These are phyloP conservation scores for Dicyrtoma fusca DNA, from an alignment of 2,888 invertebrate genomes.

Conservation along the genomic window DNA sequence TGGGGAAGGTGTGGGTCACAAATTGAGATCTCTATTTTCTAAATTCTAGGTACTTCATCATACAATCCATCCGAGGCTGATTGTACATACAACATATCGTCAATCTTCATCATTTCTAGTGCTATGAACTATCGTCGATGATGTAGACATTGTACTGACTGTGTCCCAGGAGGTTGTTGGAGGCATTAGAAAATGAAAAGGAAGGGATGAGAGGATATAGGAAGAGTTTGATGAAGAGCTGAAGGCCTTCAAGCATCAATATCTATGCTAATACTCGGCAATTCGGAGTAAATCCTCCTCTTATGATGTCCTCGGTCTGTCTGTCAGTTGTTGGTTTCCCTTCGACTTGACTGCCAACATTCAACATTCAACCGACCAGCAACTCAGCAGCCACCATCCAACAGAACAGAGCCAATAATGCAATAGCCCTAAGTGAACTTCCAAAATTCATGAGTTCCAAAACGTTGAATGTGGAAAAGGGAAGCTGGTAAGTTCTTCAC, in stretches of 20 bases:
- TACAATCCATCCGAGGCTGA: no score
- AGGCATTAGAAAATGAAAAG: slow-evolving; percentile 6
- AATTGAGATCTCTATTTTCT: no score
- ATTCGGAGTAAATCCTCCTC: slow-evolving; percentile 33
- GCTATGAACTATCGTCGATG: not conserved
- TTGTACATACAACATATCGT: no score
- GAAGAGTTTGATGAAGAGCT: slow-evolving; percentile 42
- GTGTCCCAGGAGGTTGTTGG: not conserved
- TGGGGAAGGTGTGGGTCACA: no score
- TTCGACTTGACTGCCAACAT: no score
- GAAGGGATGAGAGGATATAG: slow-evolving; percentile 23
- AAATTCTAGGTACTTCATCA: no score
- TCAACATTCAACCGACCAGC: no score
- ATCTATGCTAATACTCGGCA: slow-evolving; percentile 49
- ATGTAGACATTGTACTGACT: not conserved
- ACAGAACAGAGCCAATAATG: slow-evolving; percentile 23
- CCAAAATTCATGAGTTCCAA: slow-evolving; percentile 26
- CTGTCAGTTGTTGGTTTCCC: no score
- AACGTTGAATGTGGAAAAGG: no score
- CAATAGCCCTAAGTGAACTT: slow-evolving; percentile 31
- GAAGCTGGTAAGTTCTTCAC: no score
- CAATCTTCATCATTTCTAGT: no score
- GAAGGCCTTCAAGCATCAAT: slow-evolving; percentile 48
- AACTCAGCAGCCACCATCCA: no score
- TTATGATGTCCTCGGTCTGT: slow-evolving; percentile 32